Conservation (phyloP, 2,888 invertebrate genomes). For the Cremastobaeus sp. region DNA sequence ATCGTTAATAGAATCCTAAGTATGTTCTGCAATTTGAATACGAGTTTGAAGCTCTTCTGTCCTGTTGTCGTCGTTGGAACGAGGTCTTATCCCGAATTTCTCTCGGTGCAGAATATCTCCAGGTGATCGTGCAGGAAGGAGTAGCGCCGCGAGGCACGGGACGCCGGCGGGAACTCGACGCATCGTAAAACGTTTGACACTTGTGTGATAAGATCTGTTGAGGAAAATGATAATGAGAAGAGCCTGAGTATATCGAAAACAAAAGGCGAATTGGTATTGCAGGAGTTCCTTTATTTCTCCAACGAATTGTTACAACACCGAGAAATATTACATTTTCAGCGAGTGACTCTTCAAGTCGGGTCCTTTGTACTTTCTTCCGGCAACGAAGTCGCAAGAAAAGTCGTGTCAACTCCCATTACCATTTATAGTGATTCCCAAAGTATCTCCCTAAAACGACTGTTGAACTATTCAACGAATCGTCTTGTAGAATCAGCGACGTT, state of each 20-base stretch:
- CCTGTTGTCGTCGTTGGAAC: constrained; percentile 31
- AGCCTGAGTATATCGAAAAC: constrained; percentile 49
- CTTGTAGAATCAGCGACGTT: constrained; percentile 63
- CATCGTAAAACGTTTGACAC: constrained; percentile 34
- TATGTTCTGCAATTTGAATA: constrained; percentile 68
- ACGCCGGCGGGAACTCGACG: constrained; percentile 19
- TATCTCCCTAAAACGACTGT: constrained; percentile 65
- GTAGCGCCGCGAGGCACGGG: neutral
- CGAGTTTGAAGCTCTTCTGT: constrained; percentile 54
- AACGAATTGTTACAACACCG: constrained; percentile 43
- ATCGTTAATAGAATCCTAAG: constrained; percentile 66
- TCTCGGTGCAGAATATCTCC: constrained; percentile 31
- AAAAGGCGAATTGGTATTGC: constrained; percentile 40
- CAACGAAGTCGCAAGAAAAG: constrained; percentile 46
- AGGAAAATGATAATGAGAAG: constrained; percentile 49
- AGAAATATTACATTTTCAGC: constrained; percentile 76
- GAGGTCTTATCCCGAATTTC: constrained; percentile 22
- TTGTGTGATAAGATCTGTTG: constrained; percentile 24
- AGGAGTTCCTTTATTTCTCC: constrained; percentile 70
- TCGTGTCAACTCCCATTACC: constrained; percentile 74
- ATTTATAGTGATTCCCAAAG: constrained; percentile 78
- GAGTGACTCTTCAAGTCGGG: constrained; percentile 56
- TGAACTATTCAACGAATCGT: constrained; percentile 50
- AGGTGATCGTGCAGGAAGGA: constrained; percentile 7
- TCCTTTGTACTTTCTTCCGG: constrained; percentile 57